Base-by-base conservation (phyloP, 2,113 vertebrate species). In the Merops nubicus region DNA sequence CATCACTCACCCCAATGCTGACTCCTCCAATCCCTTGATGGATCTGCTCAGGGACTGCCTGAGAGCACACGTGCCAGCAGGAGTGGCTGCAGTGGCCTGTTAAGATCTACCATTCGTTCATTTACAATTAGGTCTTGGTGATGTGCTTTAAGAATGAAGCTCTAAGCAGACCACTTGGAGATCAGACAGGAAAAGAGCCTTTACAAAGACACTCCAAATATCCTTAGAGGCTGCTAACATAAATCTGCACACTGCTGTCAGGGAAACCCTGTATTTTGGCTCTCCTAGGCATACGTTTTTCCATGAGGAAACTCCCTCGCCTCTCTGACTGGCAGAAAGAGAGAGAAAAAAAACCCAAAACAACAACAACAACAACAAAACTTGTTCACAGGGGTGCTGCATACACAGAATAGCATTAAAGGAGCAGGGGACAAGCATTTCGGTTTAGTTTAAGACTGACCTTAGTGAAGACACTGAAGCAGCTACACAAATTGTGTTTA, bases 401-500 rank as follows among this genome's bases (percentile, higher is more conserved):
- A 15, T 74, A 84, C 72, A 59, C 31, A 74, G 42, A 50, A 51
- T 2, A 63, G 21, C 0, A 1, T 2, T 2, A 26, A 51, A 31
- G 50, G 14, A 3, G 8, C 31, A 7, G 3, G 1, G 34, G 6
- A 9, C 13, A 72, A 57, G 36, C 19, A 65, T 74, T 80, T 75
- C 73, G n/a, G 31, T 79, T 91, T 59, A 38, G 25, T 57, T 90
- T 88, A 56, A 85, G 67, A 45, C 21, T 73, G 77, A 69, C 57
- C 57, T 93, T 47, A 78, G 68, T 11, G 54, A 93, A 76, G 42
- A 70, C 86, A 76, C 50, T 20, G 84, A 95, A 70, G 42, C 50
- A 86, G 45, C 68, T 73, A 75, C 86, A 94, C 53, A 79, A 82
- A 89, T 91, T 50, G 65, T 43, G 45, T 84, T 84, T 83, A 91